Evolutionary conservation across 2,113 vertebrate species (phyloP).

Genomic region (Pogona vitticeps): DNA sequence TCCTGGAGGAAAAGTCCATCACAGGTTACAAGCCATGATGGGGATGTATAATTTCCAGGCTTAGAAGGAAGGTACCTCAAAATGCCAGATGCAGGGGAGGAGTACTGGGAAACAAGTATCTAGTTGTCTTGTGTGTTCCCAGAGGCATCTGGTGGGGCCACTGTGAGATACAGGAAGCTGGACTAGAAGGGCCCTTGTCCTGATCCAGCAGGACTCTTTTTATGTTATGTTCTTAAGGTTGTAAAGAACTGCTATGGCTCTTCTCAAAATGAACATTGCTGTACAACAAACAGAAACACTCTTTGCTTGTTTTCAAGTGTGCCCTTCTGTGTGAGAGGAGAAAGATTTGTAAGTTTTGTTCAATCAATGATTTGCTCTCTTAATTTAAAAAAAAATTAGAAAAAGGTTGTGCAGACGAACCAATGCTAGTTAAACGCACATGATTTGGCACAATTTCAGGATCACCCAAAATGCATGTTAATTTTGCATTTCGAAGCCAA

Average conservation of each 20-base stretch:
- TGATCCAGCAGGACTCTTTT: no score
- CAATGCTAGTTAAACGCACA: neutral
- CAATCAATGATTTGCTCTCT: neutral
- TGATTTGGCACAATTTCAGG: constrained; percentile 10
- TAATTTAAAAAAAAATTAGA: neutral
- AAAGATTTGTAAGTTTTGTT: neutral
- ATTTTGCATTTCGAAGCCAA: constrained; percentile 54
- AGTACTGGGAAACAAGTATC: no score
- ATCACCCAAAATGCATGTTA: constrained; percentile 29
- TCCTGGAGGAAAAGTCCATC: no score
- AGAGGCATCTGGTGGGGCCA: no score
- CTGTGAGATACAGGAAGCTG: no score
- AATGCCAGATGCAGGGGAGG: no score
- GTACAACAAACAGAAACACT: neutral
- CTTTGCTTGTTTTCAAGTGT: neutral
- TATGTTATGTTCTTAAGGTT: no score
- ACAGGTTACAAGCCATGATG: no score
- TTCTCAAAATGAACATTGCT: neutral
- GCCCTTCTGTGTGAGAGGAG: neutral
- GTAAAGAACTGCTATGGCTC: neutral
- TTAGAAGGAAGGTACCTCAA: no score
- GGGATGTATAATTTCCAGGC: no score
- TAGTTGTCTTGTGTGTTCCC: no score
- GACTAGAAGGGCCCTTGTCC: no score
- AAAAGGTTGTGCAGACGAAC: constrained; percentile 2